phyloP scores from a whole-genome alignment of 2,113 vertebrate species.

The Cryptotis parvus region DNA sequence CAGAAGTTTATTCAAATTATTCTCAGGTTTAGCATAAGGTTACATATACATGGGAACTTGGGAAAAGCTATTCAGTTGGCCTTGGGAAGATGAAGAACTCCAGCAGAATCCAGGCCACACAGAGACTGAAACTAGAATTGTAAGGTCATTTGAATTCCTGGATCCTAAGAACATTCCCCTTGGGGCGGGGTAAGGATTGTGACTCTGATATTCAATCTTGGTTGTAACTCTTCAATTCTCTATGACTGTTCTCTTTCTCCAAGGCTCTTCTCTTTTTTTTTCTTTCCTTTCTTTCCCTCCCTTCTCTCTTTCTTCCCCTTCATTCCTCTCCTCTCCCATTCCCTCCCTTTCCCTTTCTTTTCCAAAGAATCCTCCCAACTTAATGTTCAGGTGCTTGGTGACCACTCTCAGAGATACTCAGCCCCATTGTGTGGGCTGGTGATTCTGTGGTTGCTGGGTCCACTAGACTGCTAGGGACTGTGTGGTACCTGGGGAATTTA shows the following conservation, averaged over 20 bases:
- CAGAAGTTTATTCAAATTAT: constrained; percentile 57
- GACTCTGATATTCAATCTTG: constrained; percentile 42
- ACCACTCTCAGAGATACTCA: no score
- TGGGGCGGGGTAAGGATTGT: background rate
- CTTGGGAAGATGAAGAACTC: constrained; percentile 51
- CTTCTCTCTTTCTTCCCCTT: no score
- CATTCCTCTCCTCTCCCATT: no score
- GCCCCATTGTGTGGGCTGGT: no score
- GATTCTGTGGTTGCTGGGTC: no score
- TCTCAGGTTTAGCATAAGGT: constrained; percentile 40
- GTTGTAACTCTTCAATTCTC: constrained; percentile 59
- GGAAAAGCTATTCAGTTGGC: constrained; percentile 54
- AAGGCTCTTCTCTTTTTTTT: no score
- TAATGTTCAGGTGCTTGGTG: no score
- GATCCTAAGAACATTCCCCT: constrained; percentile 47
- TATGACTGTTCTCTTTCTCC: constrained; percentile 10
- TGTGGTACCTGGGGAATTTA: no score
- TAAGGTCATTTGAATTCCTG: constrained; percentile 60
- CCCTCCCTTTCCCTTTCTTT: no score
- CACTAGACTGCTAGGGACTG: no score
- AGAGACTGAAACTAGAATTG: constrained; percentile 60
- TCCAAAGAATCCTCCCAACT: no score
- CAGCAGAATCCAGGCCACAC: constrained; percentile 50
- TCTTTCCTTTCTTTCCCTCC: no score
- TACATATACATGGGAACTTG: constrained; percentile 39